Base-by-base conservation (phyloP, 2,888 invertebrate species). In the Zaprionus bogoriensis region DNA sequence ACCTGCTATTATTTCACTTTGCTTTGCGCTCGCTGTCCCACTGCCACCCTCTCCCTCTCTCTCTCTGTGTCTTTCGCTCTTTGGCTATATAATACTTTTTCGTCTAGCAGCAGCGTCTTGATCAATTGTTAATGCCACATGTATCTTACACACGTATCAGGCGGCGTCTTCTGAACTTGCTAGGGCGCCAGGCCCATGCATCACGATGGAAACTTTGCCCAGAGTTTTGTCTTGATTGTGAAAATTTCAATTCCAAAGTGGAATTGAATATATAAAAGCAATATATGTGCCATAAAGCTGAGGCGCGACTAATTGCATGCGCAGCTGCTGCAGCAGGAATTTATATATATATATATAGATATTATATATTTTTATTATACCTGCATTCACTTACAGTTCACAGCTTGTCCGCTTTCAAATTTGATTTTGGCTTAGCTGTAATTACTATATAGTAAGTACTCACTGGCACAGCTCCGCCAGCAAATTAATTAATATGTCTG, bases 1-100 rank as follows among this genome's bases (percentile, higher is more conserved):
- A 83, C 82, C 82, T 83, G 82, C 76, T 85, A 82, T 83, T 83
- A 87, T 82, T 83, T 80, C 77, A 68, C 73, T 76, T 76, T 75
- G 68, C 72, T 67, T 76, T 61, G 48, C 14, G 39, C 32, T 58
- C 39, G n/a, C 50, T 59, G 22, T 17, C 23, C 41, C 44, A 54
- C 36, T 32, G 48, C 30, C 38, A 41, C 25, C 12, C 17, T 10
- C 23, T 44, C 52, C 19, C 42, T 53, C 46, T 59, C 60, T 53
- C 57, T 61, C 70, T 62, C 44, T 65, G 57, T 67, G 67, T 58
- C 67, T 61, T 10, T 30, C 7, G 63, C 59, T n/a, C n/a, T n/a
- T n/a, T n/a, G n/a, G n/a, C n/a, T 50, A 67, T 63, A 77, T 77
- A 85, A 84, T 76, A 75, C 86, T 75, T 82, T 73, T 74, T 61